Evolutionary conservation across 2,888 invertebrate genomes (phyloP).

Genomic region (Mesorhabditis sp.): DNA sequence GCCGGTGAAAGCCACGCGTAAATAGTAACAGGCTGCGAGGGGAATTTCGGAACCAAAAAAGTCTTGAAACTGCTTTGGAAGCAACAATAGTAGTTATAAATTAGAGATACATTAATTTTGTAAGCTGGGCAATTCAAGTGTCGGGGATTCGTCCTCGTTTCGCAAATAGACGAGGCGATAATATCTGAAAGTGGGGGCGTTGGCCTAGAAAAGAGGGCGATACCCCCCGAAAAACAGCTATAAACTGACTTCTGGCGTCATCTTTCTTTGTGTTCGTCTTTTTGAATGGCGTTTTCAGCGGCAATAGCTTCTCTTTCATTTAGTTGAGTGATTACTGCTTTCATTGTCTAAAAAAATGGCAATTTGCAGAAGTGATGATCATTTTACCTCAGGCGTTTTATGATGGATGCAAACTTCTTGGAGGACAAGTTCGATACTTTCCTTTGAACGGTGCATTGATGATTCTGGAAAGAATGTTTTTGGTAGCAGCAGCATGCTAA

Average conservation of each 20-base stretch:
- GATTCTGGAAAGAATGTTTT: background rate
- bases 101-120: background rate
- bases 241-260: background rate
- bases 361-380: background rate
- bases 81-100: background rate
- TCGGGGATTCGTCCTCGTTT: background rate
- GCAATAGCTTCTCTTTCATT: background rate
- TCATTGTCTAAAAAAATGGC: background rate
- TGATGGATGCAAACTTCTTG: constrained; percentile 2
- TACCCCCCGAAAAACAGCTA: no score
- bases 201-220: no score
- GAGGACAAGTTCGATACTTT: background rate
- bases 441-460: constrained; percentile 5
- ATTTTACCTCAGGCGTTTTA: constrained; percentile 2
- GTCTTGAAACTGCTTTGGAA: background rate
- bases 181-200: background rate
- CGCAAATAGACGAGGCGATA: background rate
- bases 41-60: no score
- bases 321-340: background rate
- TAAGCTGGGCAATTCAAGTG: background rate
- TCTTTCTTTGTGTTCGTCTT: background rate
- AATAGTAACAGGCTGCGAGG: no score
- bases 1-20: no score
- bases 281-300: background rate
- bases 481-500: no score